phyloP scores from a whole-genome alignment of 2,888 invertebrate genomes.

The Seira musarum region DNA sequence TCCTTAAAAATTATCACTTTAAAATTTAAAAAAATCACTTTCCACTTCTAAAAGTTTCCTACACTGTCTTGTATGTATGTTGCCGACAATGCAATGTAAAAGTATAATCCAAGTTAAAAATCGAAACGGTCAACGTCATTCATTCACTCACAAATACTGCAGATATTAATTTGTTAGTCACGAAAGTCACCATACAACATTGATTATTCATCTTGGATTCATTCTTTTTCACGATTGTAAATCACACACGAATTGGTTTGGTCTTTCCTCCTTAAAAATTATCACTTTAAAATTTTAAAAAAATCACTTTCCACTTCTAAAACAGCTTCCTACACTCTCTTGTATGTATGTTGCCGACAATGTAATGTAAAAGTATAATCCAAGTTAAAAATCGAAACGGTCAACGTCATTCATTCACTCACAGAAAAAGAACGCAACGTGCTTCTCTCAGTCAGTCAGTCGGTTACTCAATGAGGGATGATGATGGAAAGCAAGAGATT shows the following conservation, averaged over 20 bases:
- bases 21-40: neutral
- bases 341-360: neutral
- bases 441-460: too few relatives aligned
- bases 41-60: too few relatives aligned
- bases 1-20: too few relatives aligned
- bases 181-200: conserved; percentile 54
- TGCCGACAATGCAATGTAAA: neutral
- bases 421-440: too few relatives aligned
- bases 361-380: neutral
- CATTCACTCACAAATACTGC: conserved; percentile 42
- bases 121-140: neutral
- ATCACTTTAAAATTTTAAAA: too few relatives aligned
- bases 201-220: conserved; percentile 67
- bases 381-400: neutral
- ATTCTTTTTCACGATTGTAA: conserved; percentile 51
- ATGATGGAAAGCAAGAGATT: conserved; percentile 9
- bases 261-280: neutral
- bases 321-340: too few relatives aligned
- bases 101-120: neutral
- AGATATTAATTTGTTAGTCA: conserved; percentile 60
- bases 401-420: neutral
- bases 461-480: neutral
- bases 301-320: conserved; percentile 1
- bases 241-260: too few relatives aligned
- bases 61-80: neutral